Base-by-base conservation (phyloP, 2,888 invertebrate genomes). In the Synanthedon andrenaeformis region DNA sequence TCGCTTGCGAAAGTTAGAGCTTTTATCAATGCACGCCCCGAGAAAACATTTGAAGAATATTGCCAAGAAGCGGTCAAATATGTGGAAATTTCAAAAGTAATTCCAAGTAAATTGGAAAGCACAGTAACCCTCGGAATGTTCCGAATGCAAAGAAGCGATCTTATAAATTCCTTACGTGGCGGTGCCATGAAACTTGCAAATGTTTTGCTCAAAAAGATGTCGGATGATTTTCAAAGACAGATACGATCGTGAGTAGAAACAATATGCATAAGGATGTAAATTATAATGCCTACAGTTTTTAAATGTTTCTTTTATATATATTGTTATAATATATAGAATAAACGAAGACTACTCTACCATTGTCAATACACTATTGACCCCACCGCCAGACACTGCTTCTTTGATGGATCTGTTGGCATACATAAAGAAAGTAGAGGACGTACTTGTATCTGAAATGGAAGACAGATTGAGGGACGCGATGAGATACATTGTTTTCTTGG, bases 281-380 rank as follows among this genome's bases (percentile, higher is more conserved):
- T 28, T 28, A 28, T 5, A 28, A 6, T 6, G 28, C 19, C 1
- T 28, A 28, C 28, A 28, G 5, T 6, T 28, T 28, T 28, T 28
- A 6, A 6, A 28, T 28, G 5, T 28, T 28, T 28, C 28, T 28
- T 28, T 28, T 28, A 28, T 28, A 19, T 19, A 28, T 23, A 23
- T 23, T 28, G n/a, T 45, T 45, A 4, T 42, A 3, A 3, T 49
- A 5, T 42, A 42, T 70, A 95, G 95, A 51, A 89, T 97, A 54
- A 94, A 92, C 56, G 94, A 94, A 53, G 95, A 96, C 66, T 98
- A 96, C 75, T 91, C 94, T 62, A 76, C 76, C 13, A 96, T 97
- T 57, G 91, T 94, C 0, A 93, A 92, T 59, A 93, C 91, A 60
- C 91, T 96, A 0, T 77, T 96, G 48, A 92, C 92, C 0, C 89